Percentiles rank a stretch among this genome's conserved stretches.
These are phyloP conservation scores for Ancistrus triradiatus DNA, from an alignment of 2,113 vertebrate species.

Conservation along the genomic window DNA sequence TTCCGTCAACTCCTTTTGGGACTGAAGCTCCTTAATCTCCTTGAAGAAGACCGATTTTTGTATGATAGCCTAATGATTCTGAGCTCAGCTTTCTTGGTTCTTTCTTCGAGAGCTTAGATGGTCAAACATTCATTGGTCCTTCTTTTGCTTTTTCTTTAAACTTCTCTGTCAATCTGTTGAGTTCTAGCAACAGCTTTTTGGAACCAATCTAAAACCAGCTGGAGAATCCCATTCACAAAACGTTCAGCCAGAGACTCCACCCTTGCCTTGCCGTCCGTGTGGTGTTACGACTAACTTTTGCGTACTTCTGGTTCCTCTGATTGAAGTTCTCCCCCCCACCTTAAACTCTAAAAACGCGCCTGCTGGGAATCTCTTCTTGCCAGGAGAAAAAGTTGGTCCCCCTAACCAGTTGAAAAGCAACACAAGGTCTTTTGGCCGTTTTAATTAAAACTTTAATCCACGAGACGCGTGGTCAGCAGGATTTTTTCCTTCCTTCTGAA, in stretches of 20 bases:
- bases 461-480: background rate
- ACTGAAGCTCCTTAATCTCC: background rate
- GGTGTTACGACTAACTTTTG: too few relatives aligned
- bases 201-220: background rate
- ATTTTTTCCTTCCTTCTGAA: background rate
- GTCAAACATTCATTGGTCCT: background rate
- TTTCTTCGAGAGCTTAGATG: background rate
- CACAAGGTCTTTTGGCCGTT: background rate
- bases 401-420: background rate
- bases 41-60: background rate
- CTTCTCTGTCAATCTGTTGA: background rate
- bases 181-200: background rate
- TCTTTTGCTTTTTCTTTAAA: background rate
- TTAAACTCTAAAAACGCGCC: too few relatives aligned
- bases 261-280: background rate
- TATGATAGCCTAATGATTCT: background rate
- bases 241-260: background rate
- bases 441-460: too few relatives aligned
- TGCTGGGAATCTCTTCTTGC: too few relatives aligned
- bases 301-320: background rate
- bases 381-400: background rate
- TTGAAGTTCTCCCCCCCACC: too few relatives aligned
- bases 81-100: slow-evolving; percentile 3
- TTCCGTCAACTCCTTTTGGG: background rate
- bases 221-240: background rate